phyloP scores from a whole-genome alignment of 2,113 vertebrate genomes.

The Chinchilla lanigera region DNA sequence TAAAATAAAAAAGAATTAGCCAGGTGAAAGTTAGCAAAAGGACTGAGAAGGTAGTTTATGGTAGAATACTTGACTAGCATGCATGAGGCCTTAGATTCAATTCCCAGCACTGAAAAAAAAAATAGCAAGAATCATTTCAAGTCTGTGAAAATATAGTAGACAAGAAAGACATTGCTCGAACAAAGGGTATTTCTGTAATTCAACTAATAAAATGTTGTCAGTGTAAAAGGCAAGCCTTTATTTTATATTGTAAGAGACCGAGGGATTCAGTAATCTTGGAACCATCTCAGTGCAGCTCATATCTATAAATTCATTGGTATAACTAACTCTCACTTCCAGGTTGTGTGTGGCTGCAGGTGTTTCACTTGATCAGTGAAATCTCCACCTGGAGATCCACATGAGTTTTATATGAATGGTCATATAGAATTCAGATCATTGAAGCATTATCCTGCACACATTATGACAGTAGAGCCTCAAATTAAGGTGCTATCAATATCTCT shows the following conservation, averaged over 20 bases:
- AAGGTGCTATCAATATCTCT: neutral
- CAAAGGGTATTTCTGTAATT: constrained; percentile 24
- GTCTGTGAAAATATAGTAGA: constrained; percentile 21
- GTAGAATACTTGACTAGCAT: neutral
- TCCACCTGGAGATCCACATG: neutral
- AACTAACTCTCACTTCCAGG: neutral
- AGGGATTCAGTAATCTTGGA: neutral
- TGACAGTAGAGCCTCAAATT: neutral
- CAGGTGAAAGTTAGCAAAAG: neutral
- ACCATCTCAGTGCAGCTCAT: neutral
- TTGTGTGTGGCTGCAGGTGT: neutral
- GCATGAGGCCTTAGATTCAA: neutral
- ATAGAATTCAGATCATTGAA: neutral
- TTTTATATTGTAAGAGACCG: constrained; percentile 23
- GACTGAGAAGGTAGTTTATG: neutral
- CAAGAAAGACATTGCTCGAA: constrained; percentile 2
- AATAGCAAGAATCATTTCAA: constrained; percentile 26
- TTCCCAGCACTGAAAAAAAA: neutral
- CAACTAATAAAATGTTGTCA: constrained; percentile 27
- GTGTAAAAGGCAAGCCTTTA: neutral
- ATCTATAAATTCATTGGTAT: neutral
- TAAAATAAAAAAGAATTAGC: constrained; percentile 1
- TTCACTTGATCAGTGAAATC: neutral
- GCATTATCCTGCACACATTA: neutral
- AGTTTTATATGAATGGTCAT: neutral